Percentiles rank a stretch among this genome's conserved stretches.
Conservation (phyloP, 1,140 invertebrate species). For the Ylistrum balloti region DNA sequence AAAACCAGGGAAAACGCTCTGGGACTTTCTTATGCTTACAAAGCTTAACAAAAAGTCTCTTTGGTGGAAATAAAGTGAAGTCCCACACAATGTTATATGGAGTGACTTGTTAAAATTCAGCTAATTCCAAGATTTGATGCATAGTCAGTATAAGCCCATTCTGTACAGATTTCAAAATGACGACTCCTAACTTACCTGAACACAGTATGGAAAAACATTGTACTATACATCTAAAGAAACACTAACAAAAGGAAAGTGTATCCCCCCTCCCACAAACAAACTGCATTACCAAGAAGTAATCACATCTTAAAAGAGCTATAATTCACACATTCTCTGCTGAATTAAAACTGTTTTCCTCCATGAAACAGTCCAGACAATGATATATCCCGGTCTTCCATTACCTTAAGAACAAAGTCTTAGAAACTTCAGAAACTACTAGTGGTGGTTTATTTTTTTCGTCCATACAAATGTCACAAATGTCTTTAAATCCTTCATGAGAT, state of each 20-base stretch:
- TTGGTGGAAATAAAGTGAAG: background rate
- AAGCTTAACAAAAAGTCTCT: background rate
- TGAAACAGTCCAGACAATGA: background rate
- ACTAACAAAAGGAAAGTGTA: background rate
- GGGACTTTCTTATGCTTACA: background rate
- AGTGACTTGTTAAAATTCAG: background rate
- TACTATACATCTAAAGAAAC: background rate
- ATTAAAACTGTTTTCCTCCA: constrained; percentile 14
- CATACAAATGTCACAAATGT: constrained; percentile 52
- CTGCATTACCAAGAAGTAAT: constrained; percentile 22
- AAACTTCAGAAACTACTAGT: constrained; percentile 6
- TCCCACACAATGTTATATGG: background rate
- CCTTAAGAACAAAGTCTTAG: background rate
- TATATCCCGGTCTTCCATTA: background rate
- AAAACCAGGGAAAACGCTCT: background rate
- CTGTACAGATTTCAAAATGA: background rate
- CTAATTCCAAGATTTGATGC: background rate
- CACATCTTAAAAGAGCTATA: background rate
- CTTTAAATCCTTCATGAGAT: constrained; percentile 51
- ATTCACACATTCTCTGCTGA: background rate
- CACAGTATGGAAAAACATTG: background rate
- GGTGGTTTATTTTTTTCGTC: constrained; percentile 47
- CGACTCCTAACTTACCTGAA: background rate
- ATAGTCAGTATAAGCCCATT: constrained; percentile 9
- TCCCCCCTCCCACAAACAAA: constrained; percentile 18